These are phyloP conservation scores for Eupithecia subfuscata DNA, from an alignment of 2,888 invertebrate genomes.

Conservation along the genomic window DNA sequence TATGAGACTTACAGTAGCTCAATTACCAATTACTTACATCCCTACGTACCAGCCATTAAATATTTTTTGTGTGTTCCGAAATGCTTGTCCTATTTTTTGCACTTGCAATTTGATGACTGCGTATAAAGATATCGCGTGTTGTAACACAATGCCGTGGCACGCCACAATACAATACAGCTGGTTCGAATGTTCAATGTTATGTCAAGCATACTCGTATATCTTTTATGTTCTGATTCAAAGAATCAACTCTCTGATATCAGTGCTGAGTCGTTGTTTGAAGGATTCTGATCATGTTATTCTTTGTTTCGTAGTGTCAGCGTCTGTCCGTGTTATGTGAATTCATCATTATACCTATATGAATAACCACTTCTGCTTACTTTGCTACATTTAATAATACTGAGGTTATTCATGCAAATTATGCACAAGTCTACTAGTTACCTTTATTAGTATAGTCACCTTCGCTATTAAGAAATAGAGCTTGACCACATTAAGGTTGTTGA, in stretches of 20 bases:
- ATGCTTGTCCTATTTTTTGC: slow-evolving; percentile 47
- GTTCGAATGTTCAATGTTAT: slow-evolving; percentile 43
- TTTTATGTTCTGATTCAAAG: slow-evolving; percentile 40
- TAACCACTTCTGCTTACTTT: slow-evolving; percentile 14
- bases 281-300: slow-evolving; percentile 20
- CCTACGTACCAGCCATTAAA: slow-evolving; percentile 32
- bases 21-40: slow-evolving; percentile 36
- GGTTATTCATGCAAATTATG: slow-evolving; percentile 16
- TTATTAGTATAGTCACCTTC: slow-evolving; percentile 19
- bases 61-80: slow-evolving; percentile 43
- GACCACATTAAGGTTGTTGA: slow-evolving; percentile 29
- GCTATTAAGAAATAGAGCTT: slow-evolving; percentile 38
- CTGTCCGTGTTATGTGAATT: slow-evolving; percentile 8
- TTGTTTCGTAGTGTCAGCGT: slow-evolving; percentile 29
- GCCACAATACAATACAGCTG: slow-evolving; percentile 44
- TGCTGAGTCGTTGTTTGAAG: slow-evolving; percentile 35
- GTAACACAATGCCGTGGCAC: slow-evolving; percentile 42
- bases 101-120: slow-evolving; percentile 45
- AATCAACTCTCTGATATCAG: slow-evolving; percentile 32
- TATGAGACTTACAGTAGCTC: slow-evolving; percentile 20
- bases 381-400: not conserved
- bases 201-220: slow-evolving; percentile 39
- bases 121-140: slow-evolving; percentile 49
- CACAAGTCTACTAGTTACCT: not conserved
- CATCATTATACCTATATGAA: too few species aligned